Evolutionary conservation across 2,888 invertebrate species (phyloP).

Genomic region (Erpobdella octoculata): DNA sequence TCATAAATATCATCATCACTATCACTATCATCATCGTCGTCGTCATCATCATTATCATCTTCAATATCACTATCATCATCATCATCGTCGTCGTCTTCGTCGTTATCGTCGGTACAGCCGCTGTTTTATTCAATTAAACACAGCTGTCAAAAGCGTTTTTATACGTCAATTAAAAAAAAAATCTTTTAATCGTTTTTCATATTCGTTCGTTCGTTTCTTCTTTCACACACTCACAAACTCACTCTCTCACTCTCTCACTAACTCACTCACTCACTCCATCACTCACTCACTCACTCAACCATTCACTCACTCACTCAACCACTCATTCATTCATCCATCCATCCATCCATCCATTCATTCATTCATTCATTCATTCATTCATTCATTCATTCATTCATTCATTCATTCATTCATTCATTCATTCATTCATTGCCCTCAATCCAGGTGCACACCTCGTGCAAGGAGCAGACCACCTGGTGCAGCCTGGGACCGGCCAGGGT

Average conservation of each 20-base stretch:
- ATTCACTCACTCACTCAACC: not conserved
- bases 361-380: slow-evolving; percentile 16
- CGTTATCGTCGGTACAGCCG: no score
- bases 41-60: not conserved
- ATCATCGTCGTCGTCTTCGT: no score
- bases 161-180: no score
- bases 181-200: no score
- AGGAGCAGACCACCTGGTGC: slow-evolving; percentile 70
- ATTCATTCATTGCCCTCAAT: not conserved
- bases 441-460: slow-evolving; percentile 77
- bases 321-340: not conserved
- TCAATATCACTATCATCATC: not conserved
- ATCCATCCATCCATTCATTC: not conserved
- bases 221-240: no score
- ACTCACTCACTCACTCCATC: no score
- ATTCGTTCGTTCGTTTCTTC: no score
- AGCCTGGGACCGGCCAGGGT: slow-evolving; percentile 79
- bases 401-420: slow-evolving; percentile 6
- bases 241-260: no score
- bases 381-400: slow-evolving; percentile 13
- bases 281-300: no score
- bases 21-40: slow-evolving; percentile 21
- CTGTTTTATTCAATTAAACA: no score
- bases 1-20: slow-evolving; percentile 18
- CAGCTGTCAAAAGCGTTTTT: no score